Evolutionary conservation across 2,113 vertebrate genomes (phyloP), one percentile per base, ranked within the genome.

Genomic region (Grus americana): DNA sequence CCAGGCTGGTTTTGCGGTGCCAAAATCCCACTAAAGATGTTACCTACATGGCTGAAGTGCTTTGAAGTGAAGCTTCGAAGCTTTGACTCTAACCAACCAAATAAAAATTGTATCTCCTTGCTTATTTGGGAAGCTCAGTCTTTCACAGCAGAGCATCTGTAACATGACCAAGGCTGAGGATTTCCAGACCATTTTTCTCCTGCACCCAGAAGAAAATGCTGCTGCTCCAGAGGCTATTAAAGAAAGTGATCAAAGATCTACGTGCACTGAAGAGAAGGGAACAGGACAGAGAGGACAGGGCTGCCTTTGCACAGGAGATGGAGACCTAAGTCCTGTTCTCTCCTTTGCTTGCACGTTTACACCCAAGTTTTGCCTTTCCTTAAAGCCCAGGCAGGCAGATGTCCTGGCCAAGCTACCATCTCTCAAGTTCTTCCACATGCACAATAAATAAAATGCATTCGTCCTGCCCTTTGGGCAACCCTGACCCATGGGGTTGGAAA

Each of bases 51-150:
- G 47, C n/a, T 70, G 80, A 73, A 59, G 59, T 10, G 4, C 36
- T 42, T 2, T 0, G 0, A 55, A 70, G 29, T 30, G 55, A 50
- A 32, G 36, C 1, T 6, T 52, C 26, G 26, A 52, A 14, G 24
- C 50, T 52, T 52, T 52, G 7, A 27, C 36, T 89, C 19, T 40
- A 40, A 80, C 22, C 78, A 71, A 50, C n/a, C 59, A 79, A 50
- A 13, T n/a, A 47, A 85, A 89, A 89, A 54, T 12, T 12, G 1
- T 6, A 17, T 10, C 38, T 84, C 38, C 47, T 55, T 42, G 19
- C 32, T 55, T 73, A 32, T 13, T 66, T 62, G 50, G n/a, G 40
- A 58, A 38, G 59, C 19, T 86, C 32, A 70, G 72, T 22, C 24
- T 38, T n/a, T 59, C 66, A 58, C 30, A 38, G 62, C 29, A 92